Base-by-base conservation (phyloP, 2,797 vertebrate genomes). In the Anguilla pacifica region DNA sequence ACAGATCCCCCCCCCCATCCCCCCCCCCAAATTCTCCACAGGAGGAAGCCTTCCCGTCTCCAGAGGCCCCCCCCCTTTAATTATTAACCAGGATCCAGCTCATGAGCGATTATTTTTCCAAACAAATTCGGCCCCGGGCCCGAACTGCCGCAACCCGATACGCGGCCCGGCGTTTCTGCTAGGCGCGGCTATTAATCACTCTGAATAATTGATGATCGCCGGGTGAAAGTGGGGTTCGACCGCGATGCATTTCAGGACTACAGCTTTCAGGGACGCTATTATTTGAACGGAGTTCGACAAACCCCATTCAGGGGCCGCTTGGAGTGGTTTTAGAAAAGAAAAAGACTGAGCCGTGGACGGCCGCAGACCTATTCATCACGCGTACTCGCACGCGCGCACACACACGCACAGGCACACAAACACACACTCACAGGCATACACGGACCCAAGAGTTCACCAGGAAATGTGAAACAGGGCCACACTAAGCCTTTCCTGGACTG, bases 51-150 rank as follows among this genome's bases (percentile, higher is more conserved):
- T 51, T 51, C 51, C 51, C 10, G 51, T 35, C 35, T 35, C 35
- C 35, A 35, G 35, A 35, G 35, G 31, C 35, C 93, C 92, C 94
- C 94, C 92, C 92, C 89, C 91, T 93, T 95, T 91, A 96, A 96
- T 96, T 95, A 96, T 96, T 96, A 95, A 96, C 93, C 92, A 95
- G 91, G 90, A 95, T 92, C 93, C 94, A 94, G 94, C 94, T 93
- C 91, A 94, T 90, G 90, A 94, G 94, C 95, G 95, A 96, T 96
- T 96, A 95, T 96, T 96, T 96, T 95, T 93, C 95, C 92, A 96
- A 96, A 96, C 95, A 96, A 96, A 96, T 95, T 94, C 94, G 31
- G 93, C 95, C 94, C 90, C 86, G 25, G 94, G 94, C 94, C 83
- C 6, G 95, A 95, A 94, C 91, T 79, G 31, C 91, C 72, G 91